Base-by-base conservation (phyloP, 1,140 invertebrate genomes). In the Rhopalosiphum padi region DNA sequence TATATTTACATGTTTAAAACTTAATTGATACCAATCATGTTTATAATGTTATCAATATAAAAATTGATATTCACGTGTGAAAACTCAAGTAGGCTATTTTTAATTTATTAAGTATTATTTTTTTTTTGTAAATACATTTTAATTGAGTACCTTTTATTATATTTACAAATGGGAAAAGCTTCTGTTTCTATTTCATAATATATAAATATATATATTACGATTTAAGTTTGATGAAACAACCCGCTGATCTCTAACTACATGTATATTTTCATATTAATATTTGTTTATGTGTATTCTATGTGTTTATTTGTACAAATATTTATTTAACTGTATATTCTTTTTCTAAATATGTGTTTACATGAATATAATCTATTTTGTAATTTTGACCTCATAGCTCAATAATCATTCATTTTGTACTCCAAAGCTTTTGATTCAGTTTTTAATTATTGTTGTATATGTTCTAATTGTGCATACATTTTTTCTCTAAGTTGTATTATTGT, bases 161-260 rank as follows among this genome's bases (percentile, higher is more conserved):
- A 46, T 87, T 25, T 46, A 87, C 18, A 48, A 87, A 25, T 41
- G 25, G 85, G 85, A 46, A 87, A 60, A 91, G 53, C 77, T 91
- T 91, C n/a, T 37, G 53, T 91, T 91, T 91, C n/a, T 37, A 41
- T 68, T 41, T 30, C 4, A 77, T n/a, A 46, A 68, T 46, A 91
- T 77, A 18, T 68, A 68, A 6, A 37, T 37, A 37, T 37, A 37
- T 37, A n/a, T 77, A n/a, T 18, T 77, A 77, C 60, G 4, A 77
- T 77, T 77, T n/a, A 18, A n/a, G 15, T n/a, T n/a, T 77, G n/a
- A 35, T n/a, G n/a, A 77, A 68, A 41, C 22, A 5, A 43, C 53
- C 90, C 8, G 35, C 37, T 91, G 90, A 91, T 91, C 90, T 91
- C 90, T 68, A 60, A 77, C 60, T 77, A 5, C 15, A 21, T 77